A percentile compares a stretch with the other conserved stretches of the same genome.
phyloP scores from a whole-genome alignment of 2,113 vertebrate genomes.

The Peromyscus maniculatus region DNA sequence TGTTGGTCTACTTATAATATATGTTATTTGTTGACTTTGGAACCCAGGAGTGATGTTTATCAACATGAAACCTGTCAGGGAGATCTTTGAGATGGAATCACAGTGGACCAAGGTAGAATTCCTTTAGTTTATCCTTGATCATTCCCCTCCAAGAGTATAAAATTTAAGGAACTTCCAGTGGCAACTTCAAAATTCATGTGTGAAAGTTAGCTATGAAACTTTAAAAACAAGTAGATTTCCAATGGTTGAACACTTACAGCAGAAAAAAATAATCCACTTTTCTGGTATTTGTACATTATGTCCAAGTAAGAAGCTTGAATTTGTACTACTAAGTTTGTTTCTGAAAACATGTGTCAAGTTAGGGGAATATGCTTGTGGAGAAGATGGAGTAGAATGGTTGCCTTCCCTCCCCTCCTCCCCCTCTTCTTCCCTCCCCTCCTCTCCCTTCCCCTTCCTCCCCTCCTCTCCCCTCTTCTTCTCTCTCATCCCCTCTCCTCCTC shows the following conservation, averaged over 20 bases:
- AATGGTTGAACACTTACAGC: not conserved
- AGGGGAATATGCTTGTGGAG: not conserved
- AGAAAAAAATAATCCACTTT: not conserved
- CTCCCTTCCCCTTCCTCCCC: too few species aligned
- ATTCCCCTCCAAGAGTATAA: slow-evolving; percentile 76
- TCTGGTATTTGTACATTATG: not conserved
- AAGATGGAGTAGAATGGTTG: not conserved
- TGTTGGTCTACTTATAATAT: not conserved
- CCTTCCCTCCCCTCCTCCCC: too few species aligned
- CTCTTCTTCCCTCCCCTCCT: too few species aligned
- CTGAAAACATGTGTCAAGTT: not conserved
- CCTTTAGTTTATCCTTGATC: not conserved
- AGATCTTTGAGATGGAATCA: not conserved
- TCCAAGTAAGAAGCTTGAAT: not conserved
- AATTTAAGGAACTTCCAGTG: slow-evolving; percentile 87
- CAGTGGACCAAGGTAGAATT: not conserved
- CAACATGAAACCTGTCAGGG: not conserved
- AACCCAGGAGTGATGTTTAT: not conserved
- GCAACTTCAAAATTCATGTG: slow-evolving; percentile 71
- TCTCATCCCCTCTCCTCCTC: too few species aligned
- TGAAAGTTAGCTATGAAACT: slow-evolving; percentile 69
- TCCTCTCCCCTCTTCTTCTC: too few species aligned
- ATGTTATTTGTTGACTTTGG: not conserved
- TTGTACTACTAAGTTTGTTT: not conserved
- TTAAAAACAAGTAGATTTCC: slow-evolving; percentile 75